Evolutionary conservation across 2,888 invertebrate species (phyloP).

Genomic region (Tanaodytes sp.): DNA sequence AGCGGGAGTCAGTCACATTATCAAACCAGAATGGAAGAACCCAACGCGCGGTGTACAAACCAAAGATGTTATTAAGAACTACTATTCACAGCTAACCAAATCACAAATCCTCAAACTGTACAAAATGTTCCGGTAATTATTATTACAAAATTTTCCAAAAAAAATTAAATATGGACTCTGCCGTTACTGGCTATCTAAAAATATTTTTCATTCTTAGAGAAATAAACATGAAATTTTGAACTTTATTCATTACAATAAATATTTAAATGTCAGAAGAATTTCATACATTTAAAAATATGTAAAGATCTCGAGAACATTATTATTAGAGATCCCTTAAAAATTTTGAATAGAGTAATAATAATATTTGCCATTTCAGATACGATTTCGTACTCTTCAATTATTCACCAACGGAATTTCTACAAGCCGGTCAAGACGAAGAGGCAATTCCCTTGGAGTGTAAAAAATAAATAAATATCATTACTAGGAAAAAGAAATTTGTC

Average conservation of each 20-base stretch:
- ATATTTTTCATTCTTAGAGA: too few relatives aligned
- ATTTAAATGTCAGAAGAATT: too few relatives aligned
- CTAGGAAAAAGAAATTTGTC: neutral
- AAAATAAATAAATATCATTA: slow-evolving; percentile 56
- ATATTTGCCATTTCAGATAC: too few relatives aligned
- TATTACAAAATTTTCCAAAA: too few relatives aligned
- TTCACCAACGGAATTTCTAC: slow-evolving; percentile 81
- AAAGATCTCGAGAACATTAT: too few relatives aligned
- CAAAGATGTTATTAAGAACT: slow-evolving; percentile 81
- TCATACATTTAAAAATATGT: too few relatives aligned
- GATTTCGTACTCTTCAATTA: slow-evolving; percentile 93
- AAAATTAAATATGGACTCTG: slow-evolving; percentile 5
- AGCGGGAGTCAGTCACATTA: slow-evolving; percentile 82
- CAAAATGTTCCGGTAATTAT: slow-evolving; percentile 83
- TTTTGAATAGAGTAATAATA: too few relatives aligned
- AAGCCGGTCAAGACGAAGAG: slow-evolving; percentile 74
- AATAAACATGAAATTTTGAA: too few relatives aligned
- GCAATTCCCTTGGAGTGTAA: slow-evolving; percentile 64
- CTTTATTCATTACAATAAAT: too few relatives aligned
- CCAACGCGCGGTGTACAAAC: slow-evolving; percentile 85
- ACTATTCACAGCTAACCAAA: slow-evolving; percentile 84
- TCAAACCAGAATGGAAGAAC: slow-evolving; percentile 89
- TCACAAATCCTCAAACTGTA: slow-evolving; percentile 84
- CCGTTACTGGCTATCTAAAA: too few relatives aligned
- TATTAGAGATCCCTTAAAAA: too few relatives aligned